Evolutionary conservation across 2,888 invertebrate genomes (phyloP).

Genomic region (Oxyteleia sp.): DNA sequence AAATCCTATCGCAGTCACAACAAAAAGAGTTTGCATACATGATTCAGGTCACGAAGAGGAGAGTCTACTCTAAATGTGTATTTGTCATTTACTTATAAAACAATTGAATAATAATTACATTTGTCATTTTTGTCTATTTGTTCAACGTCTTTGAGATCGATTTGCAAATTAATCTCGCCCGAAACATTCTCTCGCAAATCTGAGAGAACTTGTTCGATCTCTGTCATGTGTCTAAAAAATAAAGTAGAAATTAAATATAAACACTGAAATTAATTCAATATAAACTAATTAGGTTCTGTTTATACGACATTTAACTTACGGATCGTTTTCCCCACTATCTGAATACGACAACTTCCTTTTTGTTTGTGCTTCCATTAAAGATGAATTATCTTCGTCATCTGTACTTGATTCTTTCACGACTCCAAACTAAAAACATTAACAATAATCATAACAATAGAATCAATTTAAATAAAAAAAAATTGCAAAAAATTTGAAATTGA

Average conservation of each 20-base stretch:
- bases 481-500: background rate
- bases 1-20: too few species aligned
- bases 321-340: constrained; percentile 79
- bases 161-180: too few species aligned
- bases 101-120: too few species aligned
- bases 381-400: constrained; percentile 17
- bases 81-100: too few species aligned
- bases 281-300: background rate
- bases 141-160: too few species aligned
- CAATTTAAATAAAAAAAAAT: too few species aligned
- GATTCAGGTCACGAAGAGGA: too few species aligned
- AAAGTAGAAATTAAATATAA: constrained; percentile 9
- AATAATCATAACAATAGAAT: background rate
- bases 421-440: constrained; percentile 29
- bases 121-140: too few species aligned
- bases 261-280: too few species aligned
- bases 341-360: constrained; percentile 81
- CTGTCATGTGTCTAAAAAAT: constrained; percentile 81
- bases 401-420: background rate
- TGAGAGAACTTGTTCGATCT: constrained; percentile 83
- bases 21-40: too few species aligned
- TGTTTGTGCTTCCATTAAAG: constrained; percentile 65
- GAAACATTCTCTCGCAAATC: too few species aligned
- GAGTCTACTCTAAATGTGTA: too few species aligned
- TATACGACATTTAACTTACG: constrained; percentile 69